A percentile compares a stretch with the other conserved stretches of the same genome.
phyloP scores from a whole-genome alignment of 37 sponge, comb jelly and placozoan genomes.

The Theonella swinhoei region DNA sequence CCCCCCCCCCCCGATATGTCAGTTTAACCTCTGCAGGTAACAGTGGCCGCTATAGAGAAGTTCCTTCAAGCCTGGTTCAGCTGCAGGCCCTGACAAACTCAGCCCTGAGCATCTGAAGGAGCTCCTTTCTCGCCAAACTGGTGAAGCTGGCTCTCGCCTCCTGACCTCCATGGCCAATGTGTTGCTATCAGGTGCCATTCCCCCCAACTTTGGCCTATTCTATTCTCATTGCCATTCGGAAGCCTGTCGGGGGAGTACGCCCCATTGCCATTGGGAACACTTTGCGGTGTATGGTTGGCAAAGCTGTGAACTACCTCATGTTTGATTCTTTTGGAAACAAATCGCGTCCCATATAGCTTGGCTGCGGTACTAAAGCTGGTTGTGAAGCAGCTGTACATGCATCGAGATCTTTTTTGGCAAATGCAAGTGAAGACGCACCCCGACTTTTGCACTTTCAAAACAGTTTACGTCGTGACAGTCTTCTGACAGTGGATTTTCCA shows the following conservation, averaged over 20 bases:
- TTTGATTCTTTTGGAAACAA: too few relatives aligned
- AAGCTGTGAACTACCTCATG: too few relatives aligned
- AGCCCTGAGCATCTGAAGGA: slow-evolving; percentile 54
- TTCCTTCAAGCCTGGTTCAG: slow-evolving; percentile 41
- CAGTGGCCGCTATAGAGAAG: too few relatives aligned
- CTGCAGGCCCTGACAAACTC: slow-evolving; percentile 49
- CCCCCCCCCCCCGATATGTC: too few relatives aligned
- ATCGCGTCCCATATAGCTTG: too few relatives aligned
- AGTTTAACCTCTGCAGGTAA: too few relatives aligned
- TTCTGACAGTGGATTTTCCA: too few relatives aligned
- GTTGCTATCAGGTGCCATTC: slow-evolving; percentile 26
- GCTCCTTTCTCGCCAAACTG: slow-evolving; percentile 1
- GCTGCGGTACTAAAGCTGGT: not conserved
- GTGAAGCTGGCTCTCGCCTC: slow-evolving; percentile 18
- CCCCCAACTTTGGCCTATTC: slow-evolving; percentile 26
- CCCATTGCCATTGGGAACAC: too few relatives aligned
- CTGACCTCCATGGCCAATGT: slow-evolving; percentile 25
- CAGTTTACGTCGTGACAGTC: not conserved
- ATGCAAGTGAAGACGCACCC: not conserved
- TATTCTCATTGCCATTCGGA: slow-evolving; percentile 41
- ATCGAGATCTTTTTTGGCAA: not conserved
- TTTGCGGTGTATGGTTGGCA: slow-evolving; percentile 43
- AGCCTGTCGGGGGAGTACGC: slow-evolving; percentile 44
- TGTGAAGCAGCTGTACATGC: not conserved
- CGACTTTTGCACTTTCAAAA: not conserved